Evolutionary conservation across 2,113 vertebrate species (phyloP).

Genomic region (Notiomystis cincta): DNA sequence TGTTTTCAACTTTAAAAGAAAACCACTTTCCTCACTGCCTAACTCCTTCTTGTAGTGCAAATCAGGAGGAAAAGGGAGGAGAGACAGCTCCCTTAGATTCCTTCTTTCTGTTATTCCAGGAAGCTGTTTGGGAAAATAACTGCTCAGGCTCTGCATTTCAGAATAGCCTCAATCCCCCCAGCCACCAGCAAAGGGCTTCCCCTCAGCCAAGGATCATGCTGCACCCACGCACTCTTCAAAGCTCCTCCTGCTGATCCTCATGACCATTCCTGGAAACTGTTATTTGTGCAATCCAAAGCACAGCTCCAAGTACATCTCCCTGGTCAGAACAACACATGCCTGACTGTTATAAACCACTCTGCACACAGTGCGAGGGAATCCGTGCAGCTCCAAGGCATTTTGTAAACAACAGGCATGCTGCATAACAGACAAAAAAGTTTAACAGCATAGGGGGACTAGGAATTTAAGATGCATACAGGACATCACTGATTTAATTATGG

Average conservation of each 20-base stretch:
- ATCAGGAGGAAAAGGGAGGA: neutral
- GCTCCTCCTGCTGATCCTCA: conserved; percentile 1
- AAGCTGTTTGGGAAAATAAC: neutral
- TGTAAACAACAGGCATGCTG: conserved; percentile 7
- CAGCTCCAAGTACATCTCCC: neutral
- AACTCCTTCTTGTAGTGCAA: conserved; percentile 1
- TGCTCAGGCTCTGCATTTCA: neutral
- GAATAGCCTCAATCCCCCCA: neutral
- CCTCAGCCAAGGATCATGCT: neutral
- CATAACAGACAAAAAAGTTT: neutral
- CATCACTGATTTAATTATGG: neutral
- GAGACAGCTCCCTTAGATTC: neutral
- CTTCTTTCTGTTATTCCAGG: neutral
- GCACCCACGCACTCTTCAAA: neutral
- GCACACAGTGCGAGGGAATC: neutral
- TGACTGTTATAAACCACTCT: neutral
- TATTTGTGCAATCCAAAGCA: neutral
- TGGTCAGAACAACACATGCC: neutral
- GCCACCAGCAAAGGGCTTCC: neutral
- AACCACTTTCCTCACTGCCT: neutral
- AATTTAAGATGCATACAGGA: neutral
- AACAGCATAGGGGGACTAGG: neutral
- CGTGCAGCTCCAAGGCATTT: neutral
- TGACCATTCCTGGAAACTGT: conserved; percentile 38
- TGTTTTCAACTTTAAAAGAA: neutral